phyloP scores from a whole-genome alignment of 2,888 invertebrate species.

The Trichopoda pennipes region DNA sequence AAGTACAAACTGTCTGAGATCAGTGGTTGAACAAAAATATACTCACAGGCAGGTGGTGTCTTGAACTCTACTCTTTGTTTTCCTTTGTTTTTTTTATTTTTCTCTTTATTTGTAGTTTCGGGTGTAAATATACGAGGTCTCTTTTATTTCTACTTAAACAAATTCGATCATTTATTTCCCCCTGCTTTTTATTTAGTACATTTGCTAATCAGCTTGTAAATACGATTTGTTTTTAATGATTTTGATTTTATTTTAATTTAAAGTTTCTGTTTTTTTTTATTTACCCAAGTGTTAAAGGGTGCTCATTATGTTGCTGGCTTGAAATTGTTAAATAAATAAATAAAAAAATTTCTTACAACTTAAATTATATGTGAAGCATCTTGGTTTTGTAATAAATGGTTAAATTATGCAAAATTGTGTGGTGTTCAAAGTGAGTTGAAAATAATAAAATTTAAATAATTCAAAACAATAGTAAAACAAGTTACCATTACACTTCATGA shows the following conservation, averaged over 20 bases:
- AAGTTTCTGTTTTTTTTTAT: constrained; percentile 36
- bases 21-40: constrained; percentile 24
- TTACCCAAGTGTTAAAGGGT: constrained; percentile 57
- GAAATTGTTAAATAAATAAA: constrained; percentile 50
- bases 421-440: not conserved
- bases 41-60: constrained; percentile 59
- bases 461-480: constrained; percentile 29
- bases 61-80: constrained; percentile 69
- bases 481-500: constrained; percentile 31
- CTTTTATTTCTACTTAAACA: constrained; percentile 65
- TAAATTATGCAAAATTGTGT: constrained; percentile 77
- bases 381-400: constrained; percentile 77
- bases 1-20: constrained; percentile 50
- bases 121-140: constrained; percentile 70
- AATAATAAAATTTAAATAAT: constrained; percentile 49
- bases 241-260: constrained; percentile 72
- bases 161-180: constrained; percentile 54
- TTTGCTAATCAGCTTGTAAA: constrained; percentile 73
- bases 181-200: constrained; percentile 65
- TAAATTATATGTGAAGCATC: constrained; percentile 74
- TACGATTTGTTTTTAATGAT: constrained; percentile 79
- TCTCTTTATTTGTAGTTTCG: constrained; percentile 73
- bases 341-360: constrained; percentile 75
- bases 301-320: constrained; percentile 57
- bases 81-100: constrained; percentile 76